Percentiles rank a stretch among this genome's conserved stretches.
Evolutionary conservation across 64 coral and sea anemone species (phyloP).

Genomic region (Stylophora pistillata): DNA sequence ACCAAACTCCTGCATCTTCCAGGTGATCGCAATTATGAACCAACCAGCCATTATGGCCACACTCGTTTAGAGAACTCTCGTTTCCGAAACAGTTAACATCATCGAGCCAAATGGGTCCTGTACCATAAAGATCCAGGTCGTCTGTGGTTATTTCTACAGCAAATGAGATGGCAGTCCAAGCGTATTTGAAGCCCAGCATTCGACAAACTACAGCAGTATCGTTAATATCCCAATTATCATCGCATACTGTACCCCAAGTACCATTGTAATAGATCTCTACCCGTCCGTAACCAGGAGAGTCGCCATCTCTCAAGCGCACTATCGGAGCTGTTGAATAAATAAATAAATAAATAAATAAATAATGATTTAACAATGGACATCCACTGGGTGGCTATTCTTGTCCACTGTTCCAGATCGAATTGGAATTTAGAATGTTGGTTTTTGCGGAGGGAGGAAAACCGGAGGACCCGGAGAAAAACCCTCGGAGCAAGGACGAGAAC

Average conservation of each 20-base stretch:
- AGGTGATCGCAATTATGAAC: conserved; percentile 26
- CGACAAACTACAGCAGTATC: conserved; percentile 30
- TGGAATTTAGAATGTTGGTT: too few relatives aligned
- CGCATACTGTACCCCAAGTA: conserved; percentile 39
- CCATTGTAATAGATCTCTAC: conserved; percentile 16
- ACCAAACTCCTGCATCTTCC: conserved; percentile 27
- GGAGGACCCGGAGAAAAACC: too few relatives aligned
- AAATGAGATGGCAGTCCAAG: not conserved
- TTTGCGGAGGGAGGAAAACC: too few relatives aligned
- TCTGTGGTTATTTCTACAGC: not conserved
- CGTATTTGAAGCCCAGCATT: conserved; percentile 27
- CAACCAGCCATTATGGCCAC: conserved; percentile 16
- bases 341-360: too few relatives aligned
- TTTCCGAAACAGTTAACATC: conserved; percentile 11
- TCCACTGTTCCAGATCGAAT: too few relatives aligned
- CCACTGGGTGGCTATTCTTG: too few relatives aligned
- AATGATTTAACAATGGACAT: too few relatives aligned
- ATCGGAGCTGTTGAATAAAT: conserved; percentile 32
- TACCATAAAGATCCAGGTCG: not conserved
- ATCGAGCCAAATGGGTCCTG: conserved; percentile 34
- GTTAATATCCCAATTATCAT: conserved; percentile 28
- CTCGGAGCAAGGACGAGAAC: too few relatives aligned
- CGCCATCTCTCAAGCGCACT: conserved; percentile 1
- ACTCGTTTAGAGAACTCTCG: conserved; percentile 27
- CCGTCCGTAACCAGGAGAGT: not conserved